phyloP scores from a whole-genome alignment of 1,140 invertebrate species.

The Trichonephila clavipes region DNA sequence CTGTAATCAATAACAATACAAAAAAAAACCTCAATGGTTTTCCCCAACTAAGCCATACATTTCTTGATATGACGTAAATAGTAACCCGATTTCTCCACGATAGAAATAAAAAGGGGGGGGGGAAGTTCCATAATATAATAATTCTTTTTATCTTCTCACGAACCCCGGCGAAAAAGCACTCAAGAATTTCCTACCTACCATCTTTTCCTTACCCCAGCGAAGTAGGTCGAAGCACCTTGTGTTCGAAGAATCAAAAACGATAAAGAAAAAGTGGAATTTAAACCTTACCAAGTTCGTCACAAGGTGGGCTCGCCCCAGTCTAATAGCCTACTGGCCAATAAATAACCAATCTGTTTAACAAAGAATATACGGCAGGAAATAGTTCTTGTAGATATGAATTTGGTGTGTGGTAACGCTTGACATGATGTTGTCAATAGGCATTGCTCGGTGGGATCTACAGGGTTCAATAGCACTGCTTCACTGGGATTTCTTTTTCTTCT shows the following conservation, averaged over 20 bases:
- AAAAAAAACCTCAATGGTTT: background rate
- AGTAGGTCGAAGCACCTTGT: slow-evolving; percentile 65
- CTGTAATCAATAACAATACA: background rate
- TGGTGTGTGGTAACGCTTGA: slow-evolving; percentile 48
- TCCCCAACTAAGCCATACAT: background rate
- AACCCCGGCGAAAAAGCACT: background rate
- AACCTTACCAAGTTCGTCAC: slow-evolving; percentile 23
- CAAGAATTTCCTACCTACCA: background rate
- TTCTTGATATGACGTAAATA: slow-evolving; percentile 33
- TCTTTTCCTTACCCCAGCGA: slow-evolving; percentile 15
- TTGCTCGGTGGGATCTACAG: background rate
- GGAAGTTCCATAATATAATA: background rate
- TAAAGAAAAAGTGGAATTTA: slow-evolving; percentile 40
- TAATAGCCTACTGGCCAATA: slow-evolving; percentile 74
- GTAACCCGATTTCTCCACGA: slow-evolving; percentile 52
- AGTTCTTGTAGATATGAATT: slow-evolving; percentile 67
- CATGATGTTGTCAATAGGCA: slow-evolving; percentile 59
- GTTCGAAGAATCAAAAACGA: slow-evolving; percentile 20
- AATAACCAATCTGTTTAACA: slow-evolving; percentile 71
- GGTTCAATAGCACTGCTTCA: slow-evolving; percentile 63
- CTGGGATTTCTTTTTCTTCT: background rate
- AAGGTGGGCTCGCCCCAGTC: slow-evolving; percentile 42
- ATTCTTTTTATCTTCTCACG: slow-evolving; percentile 27
- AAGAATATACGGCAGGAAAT: slow-evolving; percentile 66
- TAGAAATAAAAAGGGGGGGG: background rate